Evolutionary conservation across 2,797 vertebrate genomes (phyloP), one percentile per base, ranked within the genome.

Genomic region (Poeciliopsis paucimaculata): DNA sequence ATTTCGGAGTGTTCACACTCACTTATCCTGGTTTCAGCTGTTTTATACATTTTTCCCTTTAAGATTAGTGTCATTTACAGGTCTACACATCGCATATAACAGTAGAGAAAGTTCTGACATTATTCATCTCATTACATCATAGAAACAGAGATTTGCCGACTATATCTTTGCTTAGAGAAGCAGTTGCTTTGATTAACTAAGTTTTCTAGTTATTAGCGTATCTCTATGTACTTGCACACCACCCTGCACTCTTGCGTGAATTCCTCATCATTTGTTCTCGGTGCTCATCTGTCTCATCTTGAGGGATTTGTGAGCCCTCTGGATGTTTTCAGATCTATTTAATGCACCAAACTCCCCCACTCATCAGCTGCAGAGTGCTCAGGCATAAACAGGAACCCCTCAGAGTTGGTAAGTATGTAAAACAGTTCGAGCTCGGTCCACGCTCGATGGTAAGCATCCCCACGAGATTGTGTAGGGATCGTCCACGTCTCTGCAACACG

Each of bases 401-500:
- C 88, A 88, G 89, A 93, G 86, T 77, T 28, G 72, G 93, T 90
- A 92, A 76, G 94, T 90, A 92, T 90, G 93, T 85, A 92, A 93
- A 95, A 93, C 77, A 60, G 89, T 90, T 94, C 90, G 86, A 86
- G 90, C 83, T 92, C 82, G 76, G 57, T 86, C 77, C 77, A 51
- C 76, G 81, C 89, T 91, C 85, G 86, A 85, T 86, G 85, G 80
- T 77, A 72, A 72, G 64, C 88, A 86, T 88, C 76, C 74, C 68
- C 82, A 74, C 20, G 77, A 85, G 70, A 81, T 47, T 81, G 80
- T 77, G 79, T 84, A 53, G 77, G 79, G 81, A 71, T 51, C 75
- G 36, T 68, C 79, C 77, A 43, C 72, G 85, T 82, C 73, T 82
- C 72, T 53, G 80, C 31, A 77, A 84, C 86, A 81, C 31, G 74